Percentiles rank a stretch among this genome's conserved stretches.
These are phyloP conservation scores for Tryphoninae sp. DNA, from an alignment of 2,888 invertebrate species.

Conservation along the genomic window DNA sequence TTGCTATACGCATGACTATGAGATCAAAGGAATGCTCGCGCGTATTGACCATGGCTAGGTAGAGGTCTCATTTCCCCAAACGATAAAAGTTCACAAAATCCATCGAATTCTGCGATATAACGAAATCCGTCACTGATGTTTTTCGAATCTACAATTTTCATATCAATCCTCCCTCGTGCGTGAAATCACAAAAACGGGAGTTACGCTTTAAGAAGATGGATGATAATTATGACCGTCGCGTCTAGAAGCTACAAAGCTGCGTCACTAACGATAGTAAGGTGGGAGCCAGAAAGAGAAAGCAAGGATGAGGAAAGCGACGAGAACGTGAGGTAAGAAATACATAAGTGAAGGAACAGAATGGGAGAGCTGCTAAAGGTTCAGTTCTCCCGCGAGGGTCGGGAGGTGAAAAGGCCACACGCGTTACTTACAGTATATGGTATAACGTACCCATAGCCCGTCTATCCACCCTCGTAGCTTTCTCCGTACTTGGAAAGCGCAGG, in stretches of 20 bases:
- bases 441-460: constrained; percentile 37
- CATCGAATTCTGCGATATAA: not conserved
- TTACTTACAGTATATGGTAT: constrained; percentile 55
- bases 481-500: not conserved
- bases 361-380: constrained; percentile 36
- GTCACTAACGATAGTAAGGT: too few relatives aligned
- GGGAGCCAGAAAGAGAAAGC: not conserved
- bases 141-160: not conserved
- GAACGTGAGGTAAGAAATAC: constrained; percentile 37
- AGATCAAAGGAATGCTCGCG: not conserved
- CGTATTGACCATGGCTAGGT: not conserved
- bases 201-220: too few relatives aligned
- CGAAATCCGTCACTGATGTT: not conserved
- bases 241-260: too few relatives aligned
- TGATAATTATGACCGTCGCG: too few relatives aligned
- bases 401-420: constrained; percentile 68
- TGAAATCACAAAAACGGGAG: too few relatives aligned
- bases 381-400: constrained; percentile 60
- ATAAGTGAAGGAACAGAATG: constrained; percentile 23
- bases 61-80: not conserved
- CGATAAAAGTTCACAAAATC: not conserved
- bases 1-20: not conserved
- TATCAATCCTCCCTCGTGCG: not conserved
- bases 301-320: constrained; percentile 2
- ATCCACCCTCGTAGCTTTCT: constrained; percentile 30